Base-by-base conservation (phyloP, 2,888 invertebrate species). In the Drosophila peninsularis region DNA sequence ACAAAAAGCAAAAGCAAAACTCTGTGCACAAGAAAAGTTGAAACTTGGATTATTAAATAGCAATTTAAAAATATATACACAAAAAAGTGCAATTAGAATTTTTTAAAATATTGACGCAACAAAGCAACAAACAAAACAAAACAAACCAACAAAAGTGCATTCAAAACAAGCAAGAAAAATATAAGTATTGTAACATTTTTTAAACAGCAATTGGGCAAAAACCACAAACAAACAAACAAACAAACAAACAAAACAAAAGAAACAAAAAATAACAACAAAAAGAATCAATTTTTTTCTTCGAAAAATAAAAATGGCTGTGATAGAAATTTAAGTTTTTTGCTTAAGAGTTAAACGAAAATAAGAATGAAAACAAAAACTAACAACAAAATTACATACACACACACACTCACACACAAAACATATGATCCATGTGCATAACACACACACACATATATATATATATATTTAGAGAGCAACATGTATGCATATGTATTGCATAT, bases 71-170 rank as follows among this genome's bases (percentile, higher is more conserved):
- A 84, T 70, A 86, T 37, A 52, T 37, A 52, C 62, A 74, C 85
- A 85, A 88, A 88, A 85, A 88, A 85, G 85, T 85, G 85, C 85
- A 85, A 85, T 85, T 85, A 85, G 85, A 85, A 80, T 88, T 88
- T 85, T 85, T 80, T 57, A 62, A 82, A 80, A 85, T 74, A 83
- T 82, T 72, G 74, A 72, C 67, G 83, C 71, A 77, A 60, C 68
- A 78, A 88, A 81, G 71, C 71, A 88, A 82, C 71, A 54, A 74
- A 53, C 37, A 24, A 24, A 24, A 24, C 24, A 53, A 75, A 78
- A 53, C 54, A 60, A 70, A 62, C 65, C 65, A 82, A 83, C 77
- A 71, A 75, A 88, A 75, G 85, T 80, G 80, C 84, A 85, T 87
- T 85, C 73, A 82, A 80, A 68, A 56, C 60, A 69, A 76, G 55